A percentile compares a stretch with the other conserved stretches of the same genome.
These are phyloP conservation scores for Merodon equestris DNA, from an alignment of 2,888 invertebrate genomes.

Conservation along the genomic window DNA sequence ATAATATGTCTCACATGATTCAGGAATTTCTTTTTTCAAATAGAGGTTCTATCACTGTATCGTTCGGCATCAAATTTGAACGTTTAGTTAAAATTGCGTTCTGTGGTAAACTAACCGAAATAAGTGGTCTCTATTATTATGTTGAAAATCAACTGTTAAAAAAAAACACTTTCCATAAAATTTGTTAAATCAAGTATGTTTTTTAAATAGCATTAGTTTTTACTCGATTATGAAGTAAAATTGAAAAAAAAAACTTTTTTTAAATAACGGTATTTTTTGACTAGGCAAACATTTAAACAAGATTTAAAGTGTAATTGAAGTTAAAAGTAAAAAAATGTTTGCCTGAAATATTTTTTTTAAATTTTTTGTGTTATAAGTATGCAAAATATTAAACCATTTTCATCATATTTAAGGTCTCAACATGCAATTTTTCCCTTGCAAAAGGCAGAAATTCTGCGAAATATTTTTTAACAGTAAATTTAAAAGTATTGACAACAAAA, in stretches of 20 bases:
- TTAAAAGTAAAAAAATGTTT: no score
- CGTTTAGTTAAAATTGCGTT: neutral
- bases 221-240: no score
- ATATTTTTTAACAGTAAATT: constrained; percentile 2
- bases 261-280: no score
- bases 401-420: constrained; percentile 10
- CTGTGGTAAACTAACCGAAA: constrained; percentile 4
- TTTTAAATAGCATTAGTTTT: neutral
- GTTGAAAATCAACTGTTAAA: neutral
- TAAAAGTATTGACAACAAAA: constrained; percentile 16
- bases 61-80: constrained; percentile 7
- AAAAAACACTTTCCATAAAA: neutral
- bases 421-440: constrained; percentile 3
- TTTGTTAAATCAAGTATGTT: constrained; percentile 11
- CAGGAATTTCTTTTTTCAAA: constrained; percentile 2
- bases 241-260: no score
- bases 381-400: constrained; percentile 13
- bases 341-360: no score
- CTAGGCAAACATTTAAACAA: no score
- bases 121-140: neutral
- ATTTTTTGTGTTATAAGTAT: constrained; percentile 4
- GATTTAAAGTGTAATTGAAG: no score
- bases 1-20: constrained; percentile 3
- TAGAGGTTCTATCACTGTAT: constrained; percentile 3
- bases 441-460: no score